These are phyloP conservation scores for Aphelinus certus DNA, from an alignment of 1,140 invertebrate genomes.

Conservation along the genomic window DNA sequence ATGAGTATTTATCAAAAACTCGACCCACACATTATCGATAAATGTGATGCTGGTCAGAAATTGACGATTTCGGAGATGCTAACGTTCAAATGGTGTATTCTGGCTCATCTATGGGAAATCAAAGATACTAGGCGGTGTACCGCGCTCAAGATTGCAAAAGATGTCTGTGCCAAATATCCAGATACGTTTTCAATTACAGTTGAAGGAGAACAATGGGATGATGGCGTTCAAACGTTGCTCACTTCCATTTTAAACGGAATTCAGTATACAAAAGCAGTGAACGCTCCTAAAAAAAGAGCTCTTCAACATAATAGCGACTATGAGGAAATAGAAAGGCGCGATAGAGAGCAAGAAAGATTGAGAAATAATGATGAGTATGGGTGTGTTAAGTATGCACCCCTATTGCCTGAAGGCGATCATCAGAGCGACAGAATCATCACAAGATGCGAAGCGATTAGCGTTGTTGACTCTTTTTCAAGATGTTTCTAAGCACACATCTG, in stretches of 20 bases:
- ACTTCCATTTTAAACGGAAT: constrained; percentile 35
- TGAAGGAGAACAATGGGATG: background rate
- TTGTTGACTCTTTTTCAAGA: background rate
- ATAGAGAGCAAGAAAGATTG: constrained; percentile 23
- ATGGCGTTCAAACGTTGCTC: constrained; percentile 20
- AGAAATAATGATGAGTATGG: constrained; percentile 41
- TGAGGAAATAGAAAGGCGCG: constrained; percentile 28
- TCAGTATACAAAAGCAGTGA: constrained; percentile 21
- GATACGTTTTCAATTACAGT: constrained; percentile 18
- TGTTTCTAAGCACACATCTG: background rate
- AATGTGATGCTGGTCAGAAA: background rate
- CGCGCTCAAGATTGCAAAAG: constrained; percentile 11
- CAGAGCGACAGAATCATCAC: constrained; percentile 23
- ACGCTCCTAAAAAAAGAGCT: constrained; percentile 8
- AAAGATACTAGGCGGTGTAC: constrained; percentile 28
- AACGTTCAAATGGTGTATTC: background rate
- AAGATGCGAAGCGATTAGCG: constrained; percentile 35
- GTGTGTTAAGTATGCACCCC: constrained; percentile 37
- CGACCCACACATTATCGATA: background rate
- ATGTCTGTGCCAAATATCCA: constrained; percentile 31
- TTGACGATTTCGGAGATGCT: background rate
- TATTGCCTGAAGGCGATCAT: constrained; percentile 30
- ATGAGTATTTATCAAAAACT: background rate
- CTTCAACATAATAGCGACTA: constrained; percentile 20
- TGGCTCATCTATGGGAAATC: background rate